phyloP scores from a whole-genome alignment of 1,140 invertebrate genomes.

The Oncopodura yosiiana region DNA sequence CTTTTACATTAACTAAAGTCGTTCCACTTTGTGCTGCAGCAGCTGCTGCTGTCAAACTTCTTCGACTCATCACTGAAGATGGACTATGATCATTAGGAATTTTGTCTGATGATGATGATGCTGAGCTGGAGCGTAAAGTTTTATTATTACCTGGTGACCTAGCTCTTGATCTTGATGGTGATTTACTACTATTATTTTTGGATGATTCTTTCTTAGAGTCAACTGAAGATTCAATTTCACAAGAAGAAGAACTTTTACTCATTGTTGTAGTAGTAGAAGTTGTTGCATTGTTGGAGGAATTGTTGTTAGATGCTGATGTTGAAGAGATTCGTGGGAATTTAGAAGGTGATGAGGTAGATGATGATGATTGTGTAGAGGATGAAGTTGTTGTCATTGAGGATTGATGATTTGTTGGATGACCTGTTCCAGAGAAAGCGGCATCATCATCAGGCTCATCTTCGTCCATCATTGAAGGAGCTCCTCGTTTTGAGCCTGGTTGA shows the following conservation, averaged over 20 bases:
- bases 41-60: background rate
- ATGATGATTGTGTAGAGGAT: background rate
- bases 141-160: background rate
- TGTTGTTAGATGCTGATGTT: background rate
- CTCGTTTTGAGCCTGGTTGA: slow-evolving; percentile 25
- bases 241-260: background rate
- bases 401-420: slow-evolving; percentile 9
- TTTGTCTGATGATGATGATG: background rate
- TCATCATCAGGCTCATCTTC: slow-evolving; percentile 31
- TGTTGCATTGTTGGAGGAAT: slow-evolving; percentile 3
- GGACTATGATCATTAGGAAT: background rate
- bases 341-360: background rate
- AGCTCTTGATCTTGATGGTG: background rate
- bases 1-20: background rate
- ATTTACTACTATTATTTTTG: background rate
- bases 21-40: background rate
- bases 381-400: slow-evolving; percentile 7
- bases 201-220: background rate
- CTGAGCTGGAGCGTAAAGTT: background rate
- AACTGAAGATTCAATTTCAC: background rate
- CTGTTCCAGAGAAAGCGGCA: slow-evolving; percentile 19
- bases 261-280: background rate
- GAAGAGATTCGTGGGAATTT: slow-evolving; percentile 22
- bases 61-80: slow-evolving; percentile 3
- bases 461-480: slow-evolving; percentile 31